Evolutionary conservation across 1,140 invertebrate species (phyloP).

Genomic region (Leguminivora glycinivorella): DNA sequence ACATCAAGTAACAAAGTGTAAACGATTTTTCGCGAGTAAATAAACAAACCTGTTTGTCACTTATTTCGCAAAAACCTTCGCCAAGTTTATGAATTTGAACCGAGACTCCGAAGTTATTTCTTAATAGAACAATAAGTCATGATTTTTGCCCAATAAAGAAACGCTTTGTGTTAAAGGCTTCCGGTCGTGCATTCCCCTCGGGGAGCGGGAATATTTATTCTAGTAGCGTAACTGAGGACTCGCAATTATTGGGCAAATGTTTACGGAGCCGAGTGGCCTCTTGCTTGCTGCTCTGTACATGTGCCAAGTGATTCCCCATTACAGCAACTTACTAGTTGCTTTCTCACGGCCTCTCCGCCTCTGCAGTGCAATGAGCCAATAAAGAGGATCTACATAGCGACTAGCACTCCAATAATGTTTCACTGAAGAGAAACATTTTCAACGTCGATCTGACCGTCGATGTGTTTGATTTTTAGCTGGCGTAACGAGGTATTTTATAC

Average conservation of each 20-base stretch:
- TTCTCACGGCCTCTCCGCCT: slow-evolving; percentile 46
- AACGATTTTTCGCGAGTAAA: slow-evolving; percentile 12
- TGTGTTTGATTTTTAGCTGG: not conserved
- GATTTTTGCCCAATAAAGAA: slow-evolving; percentile 69
- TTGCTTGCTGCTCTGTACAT: slow-evolving; percentile 48
- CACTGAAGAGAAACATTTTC: slow-evolving; percentile 21
- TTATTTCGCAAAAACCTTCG: not conserved
- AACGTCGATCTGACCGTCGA: slow-evolving; percentile 9
- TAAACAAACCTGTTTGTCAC: not conserved
- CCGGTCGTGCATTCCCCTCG: slow-evolving; percentile 51
- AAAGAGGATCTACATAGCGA: slow-evolving; percentile 37
- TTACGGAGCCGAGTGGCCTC: slow-evolving; percentile 61
- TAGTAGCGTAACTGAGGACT: slow-evolving; percentile 64
- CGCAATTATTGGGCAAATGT: slow-evolving; percentile 75
- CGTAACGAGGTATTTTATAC: slow-evolving; percentile 14
- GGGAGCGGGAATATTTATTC: slow-evolving; percentile 67
- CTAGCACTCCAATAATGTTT: slow-evolving; percentile 27
- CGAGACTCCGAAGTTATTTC: slow-evolving; percentile 42
- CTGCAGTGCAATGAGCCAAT: slow-evolving; percentile 46
- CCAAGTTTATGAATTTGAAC: slow-evolving; percentile 18
- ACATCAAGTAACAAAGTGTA: not conserved
- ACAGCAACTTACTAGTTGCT: slow-evolving; percentile 61
- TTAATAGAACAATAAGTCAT: slow-evolving; percentile 69
- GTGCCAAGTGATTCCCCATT: slow-evolving; percentile 59
- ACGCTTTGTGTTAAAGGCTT: slow-evolving; percentile 65